These are phyloP conservation scores for Cheirogaleus medius DNA, from an alignment of 2,113 vertebrate species.

Conservation along the genomic window DNA sequence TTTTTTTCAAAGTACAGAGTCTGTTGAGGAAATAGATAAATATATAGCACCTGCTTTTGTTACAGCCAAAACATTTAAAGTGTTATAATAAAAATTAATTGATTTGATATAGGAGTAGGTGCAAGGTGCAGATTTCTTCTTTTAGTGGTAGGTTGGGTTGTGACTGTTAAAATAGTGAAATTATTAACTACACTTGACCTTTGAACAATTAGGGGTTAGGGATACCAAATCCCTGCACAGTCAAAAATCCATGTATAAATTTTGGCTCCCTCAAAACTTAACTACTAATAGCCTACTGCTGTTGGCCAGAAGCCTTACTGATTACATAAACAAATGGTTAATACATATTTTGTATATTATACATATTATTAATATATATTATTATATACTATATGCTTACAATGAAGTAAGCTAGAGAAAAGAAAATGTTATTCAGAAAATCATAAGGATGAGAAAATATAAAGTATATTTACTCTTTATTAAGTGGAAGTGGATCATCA, in stretches of 20 bases:
- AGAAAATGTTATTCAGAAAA: neutral
- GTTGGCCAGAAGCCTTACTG: neutral
- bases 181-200: neutral
- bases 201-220: neutral
- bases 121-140: neutral
- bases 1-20: neutral
- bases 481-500: neutral
- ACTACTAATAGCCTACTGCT: neutral
- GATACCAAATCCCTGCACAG: neutral
- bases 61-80: neutral
- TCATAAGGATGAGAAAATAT: neutral
- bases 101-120: neutral
- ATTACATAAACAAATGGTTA: neutral
- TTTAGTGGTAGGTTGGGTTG: neutral
- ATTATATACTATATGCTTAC: neutral
- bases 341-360: neutral
- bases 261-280: neutral
- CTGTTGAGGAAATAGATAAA: neutral
- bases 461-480: neutral
- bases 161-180: neutral
- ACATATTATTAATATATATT: no score
- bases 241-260: neutral
- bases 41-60: neutral
- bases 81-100: neutral
- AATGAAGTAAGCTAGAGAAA: neutral